phyloP scores from a whole-genome alignment of 2,797 vertebrate genomes.

The Knipowitschia caucasica region DNA sequence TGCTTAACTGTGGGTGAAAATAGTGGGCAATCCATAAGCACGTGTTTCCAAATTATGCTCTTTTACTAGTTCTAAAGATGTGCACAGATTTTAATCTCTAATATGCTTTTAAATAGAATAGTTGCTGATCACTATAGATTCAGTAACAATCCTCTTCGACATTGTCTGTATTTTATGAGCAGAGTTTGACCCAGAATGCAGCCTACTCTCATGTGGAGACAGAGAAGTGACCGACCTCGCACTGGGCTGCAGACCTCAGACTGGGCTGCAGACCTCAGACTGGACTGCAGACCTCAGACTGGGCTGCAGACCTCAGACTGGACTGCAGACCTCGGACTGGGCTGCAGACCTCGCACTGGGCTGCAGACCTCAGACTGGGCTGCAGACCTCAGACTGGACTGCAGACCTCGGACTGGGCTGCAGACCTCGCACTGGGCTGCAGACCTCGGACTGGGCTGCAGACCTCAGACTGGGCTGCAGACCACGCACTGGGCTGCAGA shows the following conservation, averaged over 20 bases:
- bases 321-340: conserved; percentile 36
- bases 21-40: no score
- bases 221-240: conserved; percentile 42
- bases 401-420: conserved; percentile 42
- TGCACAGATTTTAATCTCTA: no score
- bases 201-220: conserved; percentile 29
- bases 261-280: conserved; percentile 45
- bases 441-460: conserved; percentile 40
- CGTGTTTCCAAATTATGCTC: no score
- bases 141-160: neutral
- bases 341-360: conserved; percentile 49
- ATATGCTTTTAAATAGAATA: no score
- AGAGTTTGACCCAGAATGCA: conserved; percentile 30
- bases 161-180: conserved; percentile 16
- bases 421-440: no score
- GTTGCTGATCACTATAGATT: neutral
- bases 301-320: conserved; percentile 47
- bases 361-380: conserved; percentile 40
- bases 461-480: conserved; percentile 43
- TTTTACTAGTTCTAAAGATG: no score
- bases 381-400: no score
- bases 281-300: conserved; percentile 36
- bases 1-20: no score
- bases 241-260: no score
- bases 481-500: no score